Base-by-base conservation (phyloP, 1,140 invertebrate genomes). In the Zophobas morio region DNA sequence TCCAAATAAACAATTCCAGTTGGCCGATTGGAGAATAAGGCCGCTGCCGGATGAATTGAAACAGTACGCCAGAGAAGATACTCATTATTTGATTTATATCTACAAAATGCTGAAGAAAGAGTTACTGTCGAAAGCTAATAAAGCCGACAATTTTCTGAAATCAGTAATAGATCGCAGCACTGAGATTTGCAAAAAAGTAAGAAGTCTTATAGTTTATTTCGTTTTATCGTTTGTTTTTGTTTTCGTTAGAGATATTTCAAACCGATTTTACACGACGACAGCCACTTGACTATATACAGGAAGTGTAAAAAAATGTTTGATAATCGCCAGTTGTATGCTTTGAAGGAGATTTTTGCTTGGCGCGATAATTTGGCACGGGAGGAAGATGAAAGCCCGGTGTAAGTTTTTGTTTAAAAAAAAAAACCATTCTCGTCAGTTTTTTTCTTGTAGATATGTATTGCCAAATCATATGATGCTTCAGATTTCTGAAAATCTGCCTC, bases 21-120 rank as follows among this genome's bases (percentile, higher is more conserved):
- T 97, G 39, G 96, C 97, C 1, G 98, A 99, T 87, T 99, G 98
- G 98, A 92, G 98, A 77, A 95, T 98, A 34, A 89, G 96, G 60
- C 98, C 98, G 0, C 87, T 99, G 40, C 94, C 96, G 0, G 88
- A 92, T 36, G 93, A 96, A 82, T 89, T 99, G 81, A 87, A 96
- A 1, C 88, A 92, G 73, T 99, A 99, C 88, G 98, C 98, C 0
- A 89, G 98, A 37, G 91, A 93, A 84, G 98, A 99, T 86, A 99
- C 98, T 0, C 98, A 99, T 87, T 99, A 97, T 87, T 88, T 99
- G 70, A 89, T 99, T 0, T 97, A 97, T 84, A 94, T 99, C 76
- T 99, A 96, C 88, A 93, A 97, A 70, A 86, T 90, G 4, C 88
- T 99, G 85, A 92, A 89, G 75, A 94, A 94, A 80, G 93, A 96